Conservation (phyloP, 2,888 invertebrate species). For the Endomychus coccineus region DNA sequence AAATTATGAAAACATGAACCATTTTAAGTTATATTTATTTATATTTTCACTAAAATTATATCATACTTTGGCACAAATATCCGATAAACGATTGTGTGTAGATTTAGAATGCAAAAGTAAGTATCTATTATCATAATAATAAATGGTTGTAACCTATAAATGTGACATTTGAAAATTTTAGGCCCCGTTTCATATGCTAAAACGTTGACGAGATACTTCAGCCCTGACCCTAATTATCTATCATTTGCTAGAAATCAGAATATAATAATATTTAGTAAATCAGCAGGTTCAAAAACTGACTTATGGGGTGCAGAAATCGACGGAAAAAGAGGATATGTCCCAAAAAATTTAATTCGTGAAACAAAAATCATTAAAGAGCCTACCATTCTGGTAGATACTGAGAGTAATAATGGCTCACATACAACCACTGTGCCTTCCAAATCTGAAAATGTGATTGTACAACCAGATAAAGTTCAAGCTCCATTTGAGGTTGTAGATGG, state of each 20-base stretch:
- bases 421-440: constrained; percentile 27
- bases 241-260: constrained; percentile 53
- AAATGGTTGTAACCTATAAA: constrained; percentile 22
- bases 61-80: constrained; percentile 44
- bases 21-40: constrained; percentile 38
- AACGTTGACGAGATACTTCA: constrained; percentile 51
- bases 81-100: constrained; percentile 63
- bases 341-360: constrained; percentile 54
- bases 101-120: constrained; percentile 65
- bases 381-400: constrained; percentile 43
- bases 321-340: constrained; percentile 62
- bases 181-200: constrained; percentile 56
- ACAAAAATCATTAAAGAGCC: constrained; percentile 45
- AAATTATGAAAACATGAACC: constrained; percentile 41
- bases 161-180: constrained; percentile 35
- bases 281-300: constrained; percentile 53
- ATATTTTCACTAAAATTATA: constrained; percentile 37
- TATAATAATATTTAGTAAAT: constrained; percentile 62
- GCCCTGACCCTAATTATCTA: constrained; percentile 51
- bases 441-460: constrained; percentile 20
- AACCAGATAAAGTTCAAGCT: constrained; percentile 31
- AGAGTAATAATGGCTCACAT: constrained; percentile 25
- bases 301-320: constrained; percentile 64
- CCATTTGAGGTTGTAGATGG: constrained; percentile 55
- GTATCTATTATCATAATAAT: constrained; percentile 39